Evolutionary conservation across 2,797 vertebrate genomes (phyloP), one percentile per base, ranked within the genome.

Genomic region (Falco naumanni): DNA sequence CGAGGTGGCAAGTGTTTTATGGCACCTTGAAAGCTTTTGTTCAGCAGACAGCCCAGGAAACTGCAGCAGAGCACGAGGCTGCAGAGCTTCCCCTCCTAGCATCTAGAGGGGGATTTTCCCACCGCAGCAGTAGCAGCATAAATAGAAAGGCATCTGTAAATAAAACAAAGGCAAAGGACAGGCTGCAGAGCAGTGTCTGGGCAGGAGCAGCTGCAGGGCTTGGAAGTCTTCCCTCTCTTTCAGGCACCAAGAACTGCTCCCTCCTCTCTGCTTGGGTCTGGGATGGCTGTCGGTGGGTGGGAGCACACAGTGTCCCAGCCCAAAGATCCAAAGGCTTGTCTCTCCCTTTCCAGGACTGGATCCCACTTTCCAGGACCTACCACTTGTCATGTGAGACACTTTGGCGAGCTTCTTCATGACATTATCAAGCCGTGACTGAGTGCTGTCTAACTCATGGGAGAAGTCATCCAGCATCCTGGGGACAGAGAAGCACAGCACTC

Each of bases 321-420:
- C 0, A 0, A 59, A 53, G 29, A 59, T 21, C n/a, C 16, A 1
- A n/a, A 11, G 41, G 47, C n/a, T 87, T 24, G 39, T 65, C 54
- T 84, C 37, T 82, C 63, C 54, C 63, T 63, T 93, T 72, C 37
- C 87, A 75, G 72, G 53, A 39, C 22, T 21, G 13, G 8, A 77
- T 79, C 70, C 75, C 71, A 13, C 33, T 50, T 78, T 66, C 91
- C 63, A 29, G 77, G 92, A 98, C 98, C 97, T 98, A 99, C 99
- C 99, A 6, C 98, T 99, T 13, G 99, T 99, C 99, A 99, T 99
- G 98, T 99, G 99, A 84, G 99, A 99, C 61, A 99, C 99, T 97
- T 99, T 99, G 47, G 99, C 99, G 68, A 99, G 98, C 95, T 99
- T 99, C 98, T 99, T 99, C 99, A 99, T 99, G 88, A 99, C 99